Evolutionary conservation across 2,797 vertebrate species (phyloP).

Genomic region (Numenius phaeopus): DNA sequence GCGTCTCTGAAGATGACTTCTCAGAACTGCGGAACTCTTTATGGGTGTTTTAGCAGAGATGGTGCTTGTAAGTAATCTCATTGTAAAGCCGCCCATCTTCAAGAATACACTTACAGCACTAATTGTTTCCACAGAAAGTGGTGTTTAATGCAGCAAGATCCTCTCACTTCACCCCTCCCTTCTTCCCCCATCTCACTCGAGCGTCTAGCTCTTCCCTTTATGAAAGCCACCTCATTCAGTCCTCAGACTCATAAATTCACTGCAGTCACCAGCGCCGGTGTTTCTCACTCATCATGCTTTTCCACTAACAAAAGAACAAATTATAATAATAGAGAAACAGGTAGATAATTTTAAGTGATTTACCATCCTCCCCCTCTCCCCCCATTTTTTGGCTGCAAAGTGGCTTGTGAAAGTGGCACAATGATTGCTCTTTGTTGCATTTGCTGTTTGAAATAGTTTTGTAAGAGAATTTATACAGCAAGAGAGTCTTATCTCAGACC

Average conservation of each 20-base stretch:
- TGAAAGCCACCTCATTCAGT: conserved; percentile 6
- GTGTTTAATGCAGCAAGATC: conserved; percentile 76
- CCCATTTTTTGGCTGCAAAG: neutral
- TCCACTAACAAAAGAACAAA: neutral
- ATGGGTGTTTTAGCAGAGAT: conserved; percentile 77
- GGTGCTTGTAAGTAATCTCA: conserved; percentile 79
- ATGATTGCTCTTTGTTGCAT: neutral
- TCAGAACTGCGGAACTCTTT: conserved; percentile 77
- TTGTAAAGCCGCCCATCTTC: conserved; percentile 74
- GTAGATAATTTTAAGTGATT: neutral
- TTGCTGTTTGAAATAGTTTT: neutral
- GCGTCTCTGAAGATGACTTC: conserved; percentile 73
- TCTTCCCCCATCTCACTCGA: neutral
- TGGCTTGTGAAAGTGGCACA: neutral
- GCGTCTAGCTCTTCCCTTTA: conserved; percentile 23
- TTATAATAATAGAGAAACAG: neutral
- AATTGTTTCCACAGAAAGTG: conserved; percentile 82
- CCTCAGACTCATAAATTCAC: neutral
- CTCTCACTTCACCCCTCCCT: conserved; percentile 56
- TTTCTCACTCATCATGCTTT: neutral
- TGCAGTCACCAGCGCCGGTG: neutral
- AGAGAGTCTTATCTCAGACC: neutral
- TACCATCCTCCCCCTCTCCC: rapidly evolving
- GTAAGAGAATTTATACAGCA: neutral
- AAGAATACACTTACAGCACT: conserved; percentile 80